Percentiles rank a stretch among this genome's conserved stretches.
Evolutionary conservation across 2,888 invertebrate genomes (phyloP).

Genomic region (Drosophila fulvimacula): DNA sequence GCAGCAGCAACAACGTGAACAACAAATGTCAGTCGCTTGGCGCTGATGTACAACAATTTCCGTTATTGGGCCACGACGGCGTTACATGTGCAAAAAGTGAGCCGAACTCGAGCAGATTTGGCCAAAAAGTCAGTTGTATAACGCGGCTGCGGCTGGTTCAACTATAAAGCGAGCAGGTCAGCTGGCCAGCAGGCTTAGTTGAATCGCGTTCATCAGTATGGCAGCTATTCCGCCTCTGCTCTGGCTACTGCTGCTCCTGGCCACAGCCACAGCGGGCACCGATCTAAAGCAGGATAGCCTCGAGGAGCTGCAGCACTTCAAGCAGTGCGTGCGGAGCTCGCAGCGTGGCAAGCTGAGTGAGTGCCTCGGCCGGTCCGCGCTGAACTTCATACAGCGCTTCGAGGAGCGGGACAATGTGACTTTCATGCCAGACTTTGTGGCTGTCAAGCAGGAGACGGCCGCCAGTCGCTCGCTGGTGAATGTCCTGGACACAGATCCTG

Average conservation of each 20-base stretch:
- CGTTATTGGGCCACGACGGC: constrained; percentile 70
- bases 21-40: constrained; percentile 37
- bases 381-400: constrained; percentile 88
- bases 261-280: constrained; percentile 32
- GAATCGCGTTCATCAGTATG: constrained; percentile 42
- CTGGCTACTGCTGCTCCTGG: constrained; percentile 29
- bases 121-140: constrained; percentile 57
- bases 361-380: constrained; percentile 90
- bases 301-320: constrained; percentile 72
- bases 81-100: constrained; percentile 67
- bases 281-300: constrained; percentile 52
- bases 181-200: constrained; percentile 69
- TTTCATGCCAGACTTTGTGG: constrained; percentile 88
- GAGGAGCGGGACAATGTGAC: constrained; percentile 89
- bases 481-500: constrained; percentile 90
- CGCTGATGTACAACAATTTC: constrained; percentile 75
- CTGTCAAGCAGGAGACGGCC: constrained; percentile 88
- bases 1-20: constrained; percentile 17
- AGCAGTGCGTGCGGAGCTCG: constrained; percentile 85
- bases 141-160: constrained; percentile 37
- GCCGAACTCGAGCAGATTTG: constrained; percentile 52
- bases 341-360: constrained; percentile 86
- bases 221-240: neutral
- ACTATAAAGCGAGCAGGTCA: constrained; percentile 57
- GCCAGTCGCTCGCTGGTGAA: constrained; percentile 88